Percentiles rank a stretch among this genome's conserved stretches.
Conservation (phyloP, 2,797 vertebrate genomes). For the Helarctos malayanus region DNA sequence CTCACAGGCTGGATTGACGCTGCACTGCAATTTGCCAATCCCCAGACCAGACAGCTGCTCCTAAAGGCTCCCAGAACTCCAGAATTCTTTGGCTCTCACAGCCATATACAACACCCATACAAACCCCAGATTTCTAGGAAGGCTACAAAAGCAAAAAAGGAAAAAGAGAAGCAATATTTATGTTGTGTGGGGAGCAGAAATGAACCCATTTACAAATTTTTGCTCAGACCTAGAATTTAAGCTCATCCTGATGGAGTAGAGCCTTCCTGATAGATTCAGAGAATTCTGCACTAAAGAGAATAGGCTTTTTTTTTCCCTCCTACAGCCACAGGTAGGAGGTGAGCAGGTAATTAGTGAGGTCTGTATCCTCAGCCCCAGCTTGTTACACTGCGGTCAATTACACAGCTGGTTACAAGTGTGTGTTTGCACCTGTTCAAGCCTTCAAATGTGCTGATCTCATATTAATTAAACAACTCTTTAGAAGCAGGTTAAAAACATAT, state of each 20-base stretch:
- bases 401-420: constrained; percentile 71
- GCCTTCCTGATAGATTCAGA: not conserved
- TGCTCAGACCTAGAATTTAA: not conserved
- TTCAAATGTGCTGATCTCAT: constrained; percentile 75
- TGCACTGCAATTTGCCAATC: not conserved
- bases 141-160: not conserved
- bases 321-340: not conserved
- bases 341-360: constrained; percentile 24
- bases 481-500: constrained; percentile 88
- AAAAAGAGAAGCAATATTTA: not conserved
- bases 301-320: not conserved
- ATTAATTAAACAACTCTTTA: constrained; percentile 88
- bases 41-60: not conserved
- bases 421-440: constrained; percentile 75
- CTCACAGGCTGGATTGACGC: not conserved
- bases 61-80: not conserved
- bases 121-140: not conserved
- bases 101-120: not conserved
- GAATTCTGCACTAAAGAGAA: not conserved
- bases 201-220: not conserved
- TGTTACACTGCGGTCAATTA: constrained; percentile 38
- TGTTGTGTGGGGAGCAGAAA: not conserved
- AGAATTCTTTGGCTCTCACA: not conserved
- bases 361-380: not conserved
- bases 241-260: not conserved